These are phyloP conservation scores for Serripes groenlandicus DNA, from an alignment of 2,888 invertebrate genomes.

Conservation along the genomic window DNA sequence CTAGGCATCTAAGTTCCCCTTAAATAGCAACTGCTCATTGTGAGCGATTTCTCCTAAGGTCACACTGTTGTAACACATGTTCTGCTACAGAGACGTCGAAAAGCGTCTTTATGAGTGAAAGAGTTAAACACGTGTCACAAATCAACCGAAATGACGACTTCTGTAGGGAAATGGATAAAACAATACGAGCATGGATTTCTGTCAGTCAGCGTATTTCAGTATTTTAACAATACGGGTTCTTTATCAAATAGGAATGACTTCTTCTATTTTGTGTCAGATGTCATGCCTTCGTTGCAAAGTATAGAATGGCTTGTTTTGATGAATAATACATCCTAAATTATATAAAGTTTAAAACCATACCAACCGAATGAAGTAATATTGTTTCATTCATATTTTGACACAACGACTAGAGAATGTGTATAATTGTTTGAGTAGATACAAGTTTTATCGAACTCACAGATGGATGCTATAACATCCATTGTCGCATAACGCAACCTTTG, in stretches of 20 bases:
- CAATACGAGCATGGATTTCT: neutral
- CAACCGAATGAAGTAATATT: no score
- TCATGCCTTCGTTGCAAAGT: neutral
- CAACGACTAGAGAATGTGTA: no score
- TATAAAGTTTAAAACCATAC: no score
- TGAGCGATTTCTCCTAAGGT: neutral
- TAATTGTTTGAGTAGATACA: no score
- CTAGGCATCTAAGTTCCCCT: neutral
- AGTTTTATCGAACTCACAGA: no score
- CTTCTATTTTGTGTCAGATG: neutral
- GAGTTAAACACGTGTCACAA: slow-evolving; percentile 4
- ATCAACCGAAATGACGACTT: neutral
- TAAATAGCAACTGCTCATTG: neutral
- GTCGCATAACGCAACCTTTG: no score
- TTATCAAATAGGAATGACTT: neutral
- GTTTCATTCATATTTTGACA: no score
- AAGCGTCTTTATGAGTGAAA: neutral
- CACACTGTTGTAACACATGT: no score
- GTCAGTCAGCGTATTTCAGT: neutral
- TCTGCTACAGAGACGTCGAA: neutral
- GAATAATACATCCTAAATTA: neutral
- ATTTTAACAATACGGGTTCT: neutral
- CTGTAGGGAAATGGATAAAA: neutral
- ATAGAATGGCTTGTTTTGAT: neutral
- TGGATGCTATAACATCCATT: no score